A percentile compares a stretch with the other conserved stretches of the same genome.
Evolutionary conservation across 2,888 invertebrate genomes (phyloP).

Genomic region (Galerucella calmariensis): DNA sequence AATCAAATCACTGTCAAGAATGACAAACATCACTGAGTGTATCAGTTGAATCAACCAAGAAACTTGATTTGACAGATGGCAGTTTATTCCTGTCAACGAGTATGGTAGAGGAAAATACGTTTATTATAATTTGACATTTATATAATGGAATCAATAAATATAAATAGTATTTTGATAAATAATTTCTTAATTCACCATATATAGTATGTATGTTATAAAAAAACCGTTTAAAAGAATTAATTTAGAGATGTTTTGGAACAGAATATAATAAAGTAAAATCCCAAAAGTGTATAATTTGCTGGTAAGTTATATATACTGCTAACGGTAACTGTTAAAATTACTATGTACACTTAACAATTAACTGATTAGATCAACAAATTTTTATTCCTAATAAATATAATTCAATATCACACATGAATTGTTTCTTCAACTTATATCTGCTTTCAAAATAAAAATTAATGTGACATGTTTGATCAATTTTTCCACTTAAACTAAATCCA

Average conservation of each 20-base stretch:
- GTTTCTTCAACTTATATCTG: neutral
- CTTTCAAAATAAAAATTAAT: neutral
- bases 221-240: neutral
- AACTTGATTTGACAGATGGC: too few relatives aligned
- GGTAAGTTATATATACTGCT: constrained; percentile 6
- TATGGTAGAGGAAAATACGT: neutral
- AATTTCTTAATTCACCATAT: constrained; percentile 2
- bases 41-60: too few relatives aligned
- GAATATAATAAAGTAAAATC: neutral
- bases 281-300: neutral
- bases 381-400: neutral
- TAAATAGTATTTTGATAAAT: neutral
- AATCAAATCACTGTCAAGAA: too few relatives aligned
- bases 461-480: neutral
- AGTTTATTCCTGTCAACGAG: neutral
- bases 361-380: neutral
- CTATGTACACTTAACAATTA: constrained; percentile 20
- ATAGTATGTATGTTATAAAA: neutral
- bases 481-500: neutral
- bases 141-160: constrained; percentile 1
- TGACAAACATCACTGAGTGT: too few relatives aligned
- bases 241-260: neutral
- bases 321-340: constrained; percentile 27
- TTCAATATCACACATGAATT: constrained; percentile 11
- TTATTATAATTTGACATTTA: neutral